Evolutionary conservation across 2,113 vertebrate genomes (phyloP).

Genomic region (Chrysochloris asiatica): DNA sequence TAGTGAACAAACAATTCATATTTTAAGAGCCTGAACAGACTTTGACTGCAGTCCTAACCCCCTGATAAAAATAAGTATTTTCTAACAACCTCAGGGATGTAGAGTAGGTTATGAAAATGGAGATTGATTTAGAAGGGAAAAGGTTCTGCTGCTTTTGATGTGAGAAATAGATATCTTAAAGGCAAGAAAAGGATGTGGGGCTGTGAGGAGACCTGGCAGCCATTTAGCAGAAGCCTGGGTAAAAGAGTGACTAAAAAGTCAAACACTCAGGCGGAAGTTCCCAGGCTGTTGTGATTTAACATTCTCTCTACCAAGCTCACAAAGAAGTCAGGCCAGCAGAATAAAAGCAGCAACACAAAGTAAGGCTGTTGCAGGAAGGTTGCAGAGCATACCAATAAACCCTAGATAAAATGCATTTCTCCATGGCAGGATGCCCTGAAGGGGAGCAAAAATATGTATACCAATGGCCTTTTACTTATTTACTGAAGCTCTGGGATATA

Average conservation of each 20-base stretch:
- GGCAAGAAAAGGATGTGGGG: not conserved
- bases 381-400: not conserved
- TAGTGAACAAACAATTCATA: not conserved
- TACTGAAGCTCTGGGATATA: not conserved
- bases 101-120: slow-evolving; percentile 34
- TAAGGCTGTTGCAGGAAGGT: not conserved
- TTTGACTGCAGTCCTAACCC: not conserved
- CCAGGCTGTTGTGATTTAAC: not conserved
- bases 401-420: not conserved
- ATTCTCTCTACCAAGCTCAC: not conserved
- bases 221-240: not conserved
- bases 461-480: not conserved
- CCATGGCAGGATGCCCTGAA: not conserved
- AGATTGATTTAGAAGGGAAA: not conserved
- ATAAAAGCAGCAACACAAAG: not conserved
- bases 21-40: not conserved
- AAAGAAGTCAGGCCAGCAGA: not conserved
- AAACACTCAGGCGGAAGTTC: not conserved
- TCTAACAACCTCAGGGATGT: not conserved
- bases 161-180: slow-evolving; percentile 1
- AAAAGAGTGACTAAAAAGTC: not conserved
- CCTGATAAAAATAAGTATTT: slow-evolving; percentile 23
- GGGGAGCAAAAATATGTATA: not conserved
- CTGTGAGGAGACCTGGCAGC: not conserved
- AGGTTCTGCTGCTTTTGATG: not conserved